These are phyloP conservation scores for Hirtodrosophila histrioides DNA, from an alignment of 2,888 invertebrate genomes.

Conservation along the genomic window DNA sequence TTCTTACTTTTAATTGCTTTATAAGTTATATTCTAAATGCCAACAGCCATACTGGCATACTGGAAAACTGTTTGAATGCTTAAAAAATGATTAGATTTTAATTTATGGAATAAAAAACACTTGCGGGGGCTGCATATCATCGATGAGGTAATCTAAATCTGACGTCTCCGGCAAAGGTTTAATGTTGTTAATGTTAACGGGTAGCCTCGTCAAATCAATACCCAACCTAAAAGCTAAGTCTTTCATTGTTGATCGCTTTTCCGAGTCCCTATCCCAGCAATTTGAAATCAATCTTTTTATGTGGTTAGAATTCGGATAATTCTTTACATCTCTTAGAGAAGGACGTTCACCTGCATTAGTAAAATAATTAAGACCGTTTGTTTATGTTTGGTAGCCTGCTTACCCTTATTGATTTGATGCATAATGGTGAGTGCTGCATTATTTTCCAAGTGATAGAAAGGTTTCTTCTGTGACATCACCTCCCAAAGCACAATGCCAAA, in stretches of 20 bases:
- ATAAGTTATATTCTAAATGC: no score
- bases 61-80: no score
- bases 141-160: no score
- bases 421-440: background rate
- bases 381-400: background rate
- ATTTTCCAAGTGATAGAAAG: conserved; percentile 16
- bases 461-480: conserved; percentile 1
- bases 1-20: no score
- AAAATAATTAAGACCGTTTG: fast-evolving
- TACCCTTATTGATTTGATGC: background rate
- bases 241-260: conserved; percentile 4
- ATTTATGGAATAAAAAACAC: no score
- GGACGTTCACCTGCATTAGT: background rate
- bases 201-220: no score
- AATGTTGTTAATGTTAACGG: no score
- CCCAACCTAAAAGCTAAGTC: background rate
- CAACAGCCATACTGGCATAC: no score
- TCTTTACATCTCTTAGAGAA: background rate
- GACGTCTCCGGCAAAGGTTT: no score
- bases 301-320: background rate
- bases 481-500: conserved; percentile 31
- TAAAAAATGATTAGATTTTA: no score
- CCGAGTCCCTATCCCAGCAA: conserved; percentile 1
- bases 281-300: conserved; percentile 1
- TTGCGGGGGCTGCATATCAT: background rate